Evolutionary conservation across 2,113 vertebrate genomes (phyloP).

Genomic region (Lepus timidus): DNA sequence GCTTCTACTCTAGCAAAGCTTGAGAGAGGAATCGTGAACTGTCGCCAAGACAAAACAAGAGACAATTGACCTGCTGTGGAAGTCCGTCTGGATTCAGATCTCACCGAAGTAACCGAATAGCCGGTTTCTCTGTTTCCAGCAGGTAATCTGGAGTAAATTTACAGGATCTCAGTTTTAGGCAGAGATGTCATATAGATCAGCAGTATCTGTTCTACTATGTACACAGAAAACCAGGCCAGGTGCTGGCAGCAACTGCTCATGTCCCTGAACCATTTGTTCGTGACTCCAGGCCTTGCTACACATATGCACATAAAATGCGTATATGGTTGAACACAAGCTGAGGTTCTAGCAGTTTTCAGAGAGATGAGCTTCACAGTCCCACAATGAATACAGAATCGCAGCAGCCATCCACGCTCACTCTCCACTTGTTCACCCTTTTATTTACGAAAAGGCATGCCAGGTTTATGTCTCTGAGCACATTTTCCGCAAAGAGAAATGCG

Average conservation of each 20-base stretch:
- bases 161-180: neutral
- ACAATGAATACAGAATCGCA: neutral
- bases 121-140: neutral
- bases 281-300: slow-evolving; percentile 10
- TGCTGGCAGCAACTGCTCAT: slow-evolving; percentile 10
- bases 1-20: neutral
- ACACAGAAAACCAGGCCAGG: neutral
- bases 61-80: neutral
- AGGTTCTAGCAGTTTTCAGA: slow-evolving; percentile 15
- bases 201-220: neutral
- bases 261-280: neutral
- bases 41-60: neutral
- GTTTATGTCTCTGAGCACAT: slow-evolving; percentile 5
- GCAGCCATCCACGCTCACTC: slow-evolving; percentile 29
- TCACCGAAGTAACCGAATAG: neutral
- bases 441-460: slow-evolving; percentile 60
- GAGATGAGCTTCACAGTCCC: slow-evolving; percentile 8
- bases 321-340: slow-evolving; percentile 2
- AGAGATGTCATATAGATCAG: slow-evolving; percentile 14
- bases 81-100: neutral
- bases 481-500: slow-evolving; percentile 48
- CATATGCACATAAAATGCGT: neutral
- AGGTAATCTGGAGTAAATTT: slow-evolving; percentile 6
- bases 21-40: neutral
- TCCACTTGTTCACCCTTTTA: slow-evolving; percentile 67